phyloP scores from a whole-genome alignment of 2,113 vertebrate genomes.

The Meleagris gallopavo region DNA sequence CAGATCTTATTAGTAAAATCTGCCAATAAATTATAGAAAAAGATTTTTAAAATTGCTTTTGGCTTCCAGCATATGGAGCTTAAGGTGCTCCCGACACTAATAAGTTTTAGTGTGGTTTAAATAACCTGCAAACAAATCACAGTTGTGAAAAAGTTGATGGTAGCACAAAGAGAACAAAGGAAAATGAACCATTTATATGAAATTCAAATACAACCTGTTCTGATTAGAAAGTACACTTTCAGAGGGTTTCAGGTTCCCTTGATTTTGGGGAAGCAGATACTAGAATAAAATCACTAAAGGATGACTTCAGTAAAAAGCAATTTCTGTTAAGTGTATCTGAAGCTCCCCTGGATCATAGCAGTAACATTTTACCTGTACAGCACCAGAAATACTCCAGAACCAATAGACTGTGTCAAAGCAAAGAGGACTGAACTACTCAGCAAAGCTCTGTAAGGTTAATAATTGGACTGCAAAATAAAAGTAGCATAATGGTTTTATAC shows the following conservation, averaged over 20 bases:
- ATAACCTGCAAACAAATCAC: slow-evolving; percentile 44
- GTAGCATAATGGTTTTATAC: background rate
- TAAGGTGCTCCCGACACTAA: slow-evolving; percentile 37
- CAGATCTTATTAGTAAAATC: slow-evolving; percentile 72
- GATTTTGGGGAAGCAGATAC: background rate
- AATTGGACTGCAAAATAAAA: background rate
- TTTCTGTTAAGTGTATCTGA: background rate
- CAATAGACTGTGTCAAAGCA: background rate
- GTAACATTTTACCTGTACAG: background rate
- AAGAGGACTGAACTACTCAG: background rate
- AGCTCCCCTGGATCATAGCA: background rate
- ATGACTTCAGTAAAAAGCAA: background rate
- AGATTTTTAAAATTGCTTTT: slow-evolving; percentile 47
- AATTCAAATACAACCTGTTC: background rate
- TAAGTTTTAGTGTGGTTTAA: slow-evolving; percentile 51
- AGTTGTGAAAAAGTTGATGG: slow-evolving; percentile 11
- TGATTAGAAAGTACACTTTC: background rate
- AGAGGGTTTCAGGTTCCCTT: background rate
- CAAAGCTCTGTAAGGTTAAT: background rate
- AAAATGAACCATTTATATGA: background rate
- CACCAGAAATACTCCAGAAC: background rate
- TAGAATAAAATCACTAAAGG: background rate
- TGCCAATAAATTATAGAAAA: slow-evolving; percentile 72
- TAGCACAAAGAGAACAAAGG: background rate
- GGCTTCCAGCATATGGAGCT: slow-evolving; percentile 67